Percentiles rank a stretch among this genome's conserved stretches.
Conservation (phyloP, 2,888 invertebrate genomes). For the Micoletzkya japonica region DNA sequence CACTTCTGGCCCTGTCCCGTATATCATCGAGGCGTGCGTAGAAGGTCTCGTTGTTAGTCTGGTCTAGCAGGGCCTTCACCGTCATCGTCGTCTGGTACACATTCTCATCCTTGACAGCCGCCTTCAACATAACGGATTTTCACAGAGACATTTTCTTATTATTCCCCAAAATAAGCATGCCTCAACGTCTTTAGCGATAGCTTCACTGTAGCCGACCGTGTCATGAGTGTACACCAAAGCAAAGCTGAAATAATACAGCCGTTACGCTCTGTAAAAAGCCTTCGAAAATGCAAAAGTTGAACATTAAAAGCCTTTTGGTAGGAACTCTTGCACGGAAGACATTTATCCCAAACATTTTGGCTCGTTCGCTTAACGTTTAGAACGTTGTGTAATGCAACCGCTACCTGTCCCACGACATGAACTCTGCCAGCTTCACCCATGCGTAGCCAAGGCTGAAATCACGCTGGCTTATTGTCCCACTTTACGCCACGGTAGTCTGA, state of each 20-base stretch:
- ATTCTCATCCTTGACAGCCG: background rate
- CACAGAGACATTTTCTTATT: background rate
- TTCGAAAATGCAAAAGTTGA: no score
- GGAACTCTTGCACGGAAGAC: no score
- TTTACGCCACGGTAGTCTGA: background rate
- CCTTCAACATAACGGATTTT: background rate
- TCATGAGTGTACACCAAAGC: background rate
- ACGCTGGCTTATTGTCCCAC: background rate
- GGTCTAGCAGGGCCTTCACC: background rate
- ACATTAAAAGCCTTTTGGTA: no score
- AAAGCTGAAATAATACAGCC: no score
- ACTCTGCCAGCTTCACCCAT: background rate
- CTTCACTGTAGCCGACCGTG: background rate
- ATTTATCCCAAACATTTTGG: no score
- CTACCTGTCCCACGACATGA: background rate
- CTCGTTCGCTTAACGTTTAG: background rate
- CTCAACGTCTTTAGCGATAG: background rate
- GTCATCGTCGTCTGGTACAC: background rate
- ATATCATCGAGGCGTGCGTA: background rate
- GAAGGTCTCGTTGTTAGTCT: background rate
- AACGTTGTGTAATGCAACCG: background rate
- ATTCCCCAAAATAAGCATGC: background rate
- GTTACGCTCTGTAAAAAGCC: no score
- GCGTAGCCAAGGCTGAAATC: background rate
- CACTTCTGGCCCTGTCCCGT: constrained; percentile 1